Evolutionary conservation across 2,113 vertebrate genomes (phyloP).

Genomic region (Uria lomvia): DNA sequence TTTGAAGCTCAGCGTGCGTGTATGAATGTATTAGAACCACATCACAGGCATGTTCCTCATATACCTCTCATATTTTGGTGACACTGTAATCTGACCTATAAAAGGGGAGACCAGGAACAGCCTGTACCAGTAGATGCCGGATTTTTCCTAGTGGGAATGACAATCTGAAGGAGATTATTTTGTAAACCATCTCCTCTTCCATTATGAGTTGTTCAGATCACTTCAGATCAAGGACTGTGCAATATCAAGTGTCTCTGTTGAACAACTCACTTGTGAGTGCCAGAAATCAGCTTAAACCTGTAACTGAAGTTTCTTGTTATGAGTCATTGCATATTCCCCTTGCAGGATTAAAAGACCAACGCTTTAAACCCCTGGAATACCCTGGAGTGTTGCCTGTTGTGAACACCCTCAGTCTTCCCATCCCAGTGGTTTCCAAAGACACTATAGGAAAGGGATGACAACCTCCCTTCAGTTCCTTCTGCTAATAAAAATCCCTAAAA

Average conservation of each 20-base stretch:
- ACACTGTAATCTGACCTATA: neutral
- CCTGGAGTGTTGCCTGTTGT: neutral
- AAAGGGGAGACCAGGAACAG: neutral
- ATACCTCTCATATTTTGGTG: neutral
- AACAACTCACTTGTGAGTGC: neutral
- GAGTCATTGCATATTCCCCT: neutral
- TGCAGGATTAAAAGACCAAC: neutral
- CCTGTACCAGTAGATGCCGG: neutral
- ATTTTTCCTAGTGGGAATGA: neutral
- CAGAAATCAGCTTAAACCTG: neutral
- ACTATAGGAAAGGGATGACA: neutral
- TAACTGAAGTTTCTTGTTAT: neutral
- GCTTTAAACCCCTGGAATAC: neutral
- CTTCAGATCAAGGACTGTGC: neutral
- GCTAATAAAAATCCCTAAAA: neutral
- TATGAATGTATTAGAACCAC: neutral
- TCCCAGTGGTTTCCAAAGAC: neutral
- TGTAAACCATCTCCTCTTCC: neutral
- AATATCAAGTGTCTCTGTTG: neutral
- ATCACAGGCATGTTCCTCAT: neutral
- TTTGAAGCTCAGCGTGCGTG: neutral
- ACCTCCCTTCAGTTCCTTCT: neutral
- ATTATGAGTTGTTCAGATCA: neutral
- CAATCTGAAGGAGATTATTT: neutral
- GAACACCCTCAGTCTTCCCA: neutral